Conservation (phyloP, 2,113 vertebrate species). For the Ptyas mucosa region DNA sequence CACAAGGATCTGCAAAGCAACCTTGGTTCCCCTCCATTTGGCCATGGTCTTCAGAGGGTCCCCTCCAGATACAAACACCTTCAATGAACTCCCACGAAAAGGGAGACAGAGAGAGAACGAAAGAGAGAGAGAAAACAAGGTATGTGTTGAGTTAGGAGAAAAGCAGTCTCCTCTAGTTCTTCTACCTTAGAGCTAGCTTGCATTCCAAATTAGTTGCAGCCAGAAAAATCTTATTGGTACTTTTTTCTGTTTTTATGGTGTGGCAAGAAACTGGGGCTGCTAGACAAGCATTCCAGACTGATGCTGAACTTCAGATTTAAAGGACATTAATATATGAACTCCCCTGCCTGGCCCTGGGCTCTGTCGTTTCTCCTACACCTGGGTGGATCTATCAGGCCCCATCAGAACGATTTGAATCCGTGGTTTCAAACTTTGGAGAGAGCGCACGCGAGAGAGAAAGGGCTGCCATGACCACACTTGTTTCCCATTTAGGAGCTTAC, state of each 20-base stretch:
- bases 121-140: neutral
- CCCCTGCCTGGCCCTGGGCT: constrained; percentile 59
- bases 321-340: constrained; percentile 64
- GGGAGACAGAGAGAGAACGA: constrained; percentile 44
- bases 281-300: constrained; percentile 61
- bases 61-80: constrained; percentile 67
- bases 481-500: constrained; percentile 80
- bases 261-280: constrained; percentile 61
- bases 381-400: constrained; percentile 75
- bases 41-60: constrained; percentile 61
- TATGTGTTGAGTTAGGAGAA: constrained; percentile 59
- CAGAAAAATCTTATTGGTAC: constrained; percentile 48
- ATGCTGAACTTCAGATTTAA: constrained; percentile 65
- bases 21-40: constrained; percentile 60
- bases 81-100: constrained; percentile 69
- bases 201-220: constrained; percentile 62
- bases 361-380: constrained; percentile 78
- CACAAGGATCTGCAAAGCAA: constrained; percentile 52
- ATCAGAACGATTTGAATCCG: constrained; percentile 66
- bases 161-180: constrained; percentile 38
- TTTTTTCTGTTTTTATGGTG: constrained; percentile 53
- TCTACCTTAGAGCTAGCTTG: constrained; percentile 69
- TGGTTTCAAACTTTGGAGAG: constrained; percentile 44
- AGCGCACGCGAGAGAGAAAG: constrained; percentile 29
- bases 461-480: constrained; percentile 77